These are phyloP conservation scores for Spialia ferax DNA, from an alignment of 2,888 invertebrate species.

Conservation along the genomic window DNA sequence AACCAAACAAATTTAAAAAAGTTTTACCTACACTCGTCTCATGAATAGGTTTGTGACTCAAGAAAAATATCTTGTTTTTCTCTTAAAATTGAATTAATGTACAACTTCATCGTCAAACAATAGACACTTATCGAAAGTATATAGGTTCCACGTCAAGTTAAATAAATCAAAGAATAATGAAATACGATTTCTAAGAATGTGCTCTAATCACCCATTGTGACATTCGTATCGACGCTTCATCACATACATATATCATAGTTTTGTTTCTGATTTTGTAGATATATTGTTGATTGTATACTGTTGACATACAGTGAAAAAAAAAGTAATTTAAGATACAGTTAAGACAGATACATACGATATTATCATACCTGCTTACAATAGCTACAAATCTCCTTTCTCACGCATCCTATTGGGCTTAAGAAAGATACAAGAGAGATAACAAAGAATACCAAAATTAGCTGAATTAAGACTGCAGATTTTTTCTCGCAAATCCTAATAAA, in stretches of 20 bases:
- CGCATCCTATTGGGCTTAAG: background rate
- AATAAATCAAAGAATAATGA: constrained; percentile 21
- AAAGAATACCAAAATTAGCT: background rate
- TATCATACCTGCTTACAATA: background rate
- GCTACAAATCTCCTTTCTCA: background rate
- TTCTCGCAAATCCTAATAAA: constrained; percentile 8
- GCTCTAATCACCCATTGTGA: constrained; percentile 28
- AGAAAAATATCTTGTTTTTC: background rate
- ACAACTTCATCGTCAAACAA: constrained; percentile 14
- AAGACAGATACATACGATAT: too few relatives aligned
- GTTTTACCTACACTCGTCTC: too few relatives aligned
- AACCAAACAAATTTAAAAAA: too few relatives aligned
- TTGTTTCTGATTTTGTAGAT: background rate
- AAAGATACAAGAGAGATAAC: background rate
- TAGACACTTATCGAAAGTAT: background rate
- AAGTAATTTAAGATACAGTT: too few relatives aligned
- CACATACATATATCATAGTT: background rate
- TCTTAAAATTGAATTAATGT: background rate
- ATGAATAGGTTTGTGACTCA: background rate
- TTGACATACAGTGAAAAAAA: background rate
- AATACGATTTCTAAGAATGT: constrained; percentile 19
- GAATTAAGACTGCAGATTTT: background rate
- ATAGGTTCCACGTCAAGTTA: constrained; percentile 1
- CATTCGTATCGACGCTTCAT: constrained; percentile 4
- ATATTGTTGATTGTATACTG: background rate